Evolutionary conservation across 1,140 invertebrate species (phyloP), one percentile per base, ranked within the genome.

Genomic region (Antheraea mylitta): DNA sequence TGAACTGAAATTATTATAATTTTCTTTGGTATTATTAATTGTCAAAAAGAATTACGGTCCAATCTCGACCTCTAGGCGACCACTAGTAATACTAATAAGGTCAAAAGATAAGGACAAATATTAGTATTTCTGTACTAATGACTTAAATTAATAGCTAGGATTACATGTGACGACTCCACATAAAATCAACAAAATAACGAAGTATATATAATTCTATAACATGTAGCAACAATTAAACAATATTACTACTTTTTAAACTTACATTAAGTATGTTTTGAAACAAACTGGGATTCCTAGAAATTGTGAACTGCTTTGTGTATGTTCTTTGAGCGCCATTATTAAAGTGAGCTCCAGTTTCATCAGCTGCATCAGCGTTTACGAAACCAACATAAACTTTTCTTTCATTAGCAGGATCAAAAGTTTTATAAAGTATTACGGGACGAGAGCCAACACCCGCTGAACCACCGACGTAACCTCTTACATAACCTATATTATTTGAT

Each of bases 251-350:
- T 30, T 30, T 30, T 30, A 30, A 61, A 84, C 87, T 84, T 71
- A 92, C 88, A 69, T 90, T 90, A 62, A 92, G 87, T 61, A 92
- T 88, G 64, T 90, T 86, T 19, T 78, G 76, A 67, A 92, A 92
- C 66, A 92, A 90, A 9, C 72, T 75, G 7, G 88, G 86, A 63
- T 83, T 90, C 53, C 74, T 82, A 66, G 84, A 77, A 18, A 84
- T 69, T 3, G 79, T 77, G 0, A 87, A 73, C 75, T 84, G 67
- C 71, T 91, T 90, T 45, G 73, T 89, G 58, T 82, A 81, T 1
- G 70, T 68, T 61, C 79, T 67, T 53, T 82, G 79, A 18, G 67
- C 58, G 3, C 72, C 76, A 18, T 76, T 77, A 67, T 74, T 58
- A 53, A 53, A 13, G 70, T 74, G 61, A 48, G 62, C 75, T 36